Conservation (phyloP, 2,797 vertebrate species). For the Basileuterus tristriatus region DNA sequence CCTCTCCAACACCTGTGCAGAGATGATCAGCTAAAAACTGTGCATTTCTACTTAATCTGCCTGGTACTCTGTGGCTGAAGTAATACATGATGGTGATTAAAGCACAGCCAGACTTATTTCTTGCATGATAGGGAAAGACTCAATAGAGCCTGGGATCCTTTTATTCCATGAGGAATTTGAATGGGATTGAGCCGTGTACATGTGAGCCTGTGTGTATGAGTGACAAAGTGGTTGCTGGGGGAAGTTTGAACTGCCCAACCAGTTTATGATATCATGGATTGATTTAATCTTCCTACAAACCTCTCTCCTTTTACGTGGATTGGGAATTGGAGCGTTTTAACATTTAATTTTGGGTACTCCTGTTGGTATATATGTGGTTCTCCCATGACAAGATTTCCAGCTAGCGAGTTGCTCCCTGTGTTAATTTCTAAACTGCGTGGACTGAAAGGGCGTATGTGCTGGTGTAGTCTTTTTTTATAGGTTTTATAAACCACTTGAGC, state of each 20-base stretch:
- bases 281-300: conserved; percentile 62
- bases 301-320: conserved; percentile 66
- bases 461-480: conserved; percentile 82
- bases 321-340: conserved; percentile 74
- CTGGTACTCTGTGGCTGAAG: conserved; percentile 69
- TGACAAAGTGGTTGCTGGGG: conserved; percentile 50
- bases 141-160: conserved; percentile 61
- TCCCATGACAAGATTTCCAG: conserved; percentile 71
- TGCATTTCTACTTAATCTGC: conserved; percentile 73
- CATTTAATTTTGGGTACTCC: conserved; percentile 72
- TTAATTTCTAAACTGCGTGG: conserved; percentile 72
- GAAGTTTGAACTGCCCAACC: conserved; percentile 61
- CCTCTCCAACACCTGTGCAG: conserved; percentile 57
- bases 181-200: conserved; percentile 57
- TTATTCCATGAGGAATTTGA: conserved; percentile 69
- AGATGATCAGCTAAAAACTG: conserved; percentile 68
- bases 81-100: conserved; percentile 70
- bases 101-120: conserved; percentile 73
- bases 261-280: conserved; percentile 64
- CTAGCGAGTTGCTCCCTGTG: conserved; percentile 68
- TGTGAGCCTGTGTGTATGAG: conserved; percentile 56
- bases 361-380: conserved; percentile 67
- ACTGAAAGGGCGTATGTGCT: conserved; percentile 73
- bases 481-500: conserved; percentile 84
- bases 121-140: conserved; percentile 72